Evolutionary conservation across 2,797 vertebrate species (phyloP).

Genomic region (Takifugu ocellatus): DNA sequence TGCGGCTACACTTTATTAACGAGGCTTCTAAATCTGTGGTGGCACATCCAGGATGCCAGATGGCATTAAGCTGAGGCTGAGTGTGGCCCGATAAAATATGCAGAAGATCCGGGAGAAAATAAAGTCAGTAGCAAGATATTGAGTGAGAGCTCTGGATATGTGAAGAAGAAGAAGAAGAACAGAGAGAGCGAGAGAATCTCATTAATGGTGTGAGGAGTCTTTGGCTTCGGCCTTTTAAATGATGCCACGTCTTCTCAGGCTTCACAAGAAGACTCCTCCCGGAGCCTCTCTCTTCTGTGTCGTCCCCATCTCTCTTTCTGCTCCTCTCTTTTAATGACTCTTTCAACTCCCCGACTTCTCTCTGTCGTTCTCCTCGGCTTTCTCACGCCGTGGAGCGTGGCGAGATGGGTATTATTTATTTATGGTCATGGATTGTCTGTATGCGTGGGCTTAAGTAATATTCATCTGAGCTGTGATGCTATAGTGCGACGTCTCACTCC

Average conservation of each 20-base stretch:
- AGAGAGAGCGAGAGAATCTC: constrained; percentile 33
- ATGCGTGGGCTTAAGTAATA: constrained; percentile 66
- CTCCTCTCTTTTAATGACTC: constrained; percentile 23
- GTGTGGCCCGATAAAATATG: constrained; percentile 7
- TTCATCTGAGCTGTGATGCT: constrained; percentile 51
- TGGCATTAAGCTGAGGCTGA: constrained; percentile 10
- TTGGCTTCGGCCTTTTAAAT: constrained; percentile 57
- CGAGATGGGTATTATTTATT: constrained; percentile 63
- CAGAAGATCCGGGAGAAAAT: constrained; percentile 9
- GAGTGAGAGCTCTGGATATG: constrained; percentile 21
- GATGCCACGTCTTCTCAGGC: constrained; percentile 49
- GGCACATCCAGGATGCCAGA: not conserved
- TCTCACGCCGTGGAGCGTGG: constrained; percentile 42
- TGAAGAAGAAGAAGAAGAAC: constrained; percentile 8
- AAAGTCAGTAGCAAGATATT: constrained; percentile 3
- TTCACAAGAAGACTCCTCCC: constrained; percentile 29
- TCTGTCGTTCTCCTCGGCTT: constrained; percentile 34
- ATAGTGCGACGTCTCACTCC: constrained; percentile 60
- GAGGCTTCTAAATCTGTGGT: no score
- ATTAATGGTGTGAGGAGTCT: constrained; percentile 48
- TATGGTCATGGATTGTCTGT: constrained; percentile 62
- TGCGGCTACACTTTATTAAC: no score
- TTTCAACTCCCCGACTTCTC: constrained; percentile 32
- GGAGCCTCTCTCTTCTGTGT: not conserved
- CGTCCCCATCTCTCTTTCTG: constrained; percentile 1